Evolutionary conservation across 1,140 invertebrate genomes (phyloP).

Genomic region (Drosophila funebris): DNA sequence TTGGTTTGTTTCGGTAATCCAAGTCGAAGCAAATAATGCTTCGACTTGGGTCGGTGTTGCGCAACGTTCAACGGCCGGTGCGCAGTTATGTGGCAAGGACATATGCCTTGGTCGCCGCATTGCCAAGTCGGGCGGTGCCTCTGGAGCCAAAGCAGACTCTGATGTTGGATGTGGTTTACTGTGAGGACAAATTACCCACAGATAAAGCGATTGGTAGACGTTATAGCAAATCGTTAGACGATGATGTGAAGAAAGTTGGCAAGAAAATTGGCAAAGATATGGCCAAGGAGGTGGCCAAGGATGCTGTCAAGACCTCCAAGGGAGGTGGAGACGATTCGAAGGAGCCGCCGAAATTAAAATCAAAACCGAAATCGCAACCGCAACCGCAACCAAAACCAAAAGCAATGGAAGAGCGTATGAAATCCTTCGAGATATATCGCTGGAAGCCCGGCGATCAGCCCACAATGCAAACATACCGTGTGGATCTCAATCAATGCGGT

Average conservation of each 20-base stretch:
- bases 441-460: conserved; percentile 96
- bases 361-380: background rate
- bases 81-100: background rate
- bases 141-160: background rate
- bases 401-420: conserved; percentile 83
- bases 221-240: background rate
- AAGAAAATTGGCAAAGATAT: background rate
- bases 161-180: background rate
- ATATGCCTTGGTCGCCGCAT: background rate
- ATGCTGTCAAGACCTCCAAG: background rate
- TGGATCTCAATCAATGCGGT: conserved; percentile 96
- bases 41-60: background rate
- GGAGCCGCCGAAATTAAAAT: background rate
- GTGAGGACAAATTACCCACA: background rate
- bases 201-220: background rate
- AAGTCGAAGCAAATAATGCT: background rate
- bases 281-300: background rate
- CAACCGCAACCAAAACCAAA: background rate
- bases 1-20: background rate
- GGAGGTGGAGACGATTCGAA: background rate
- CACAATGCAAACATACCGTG: conserved; percentile 92
- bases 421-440: conserved; percentile 94
- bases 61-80: background rate
- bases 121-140: background rate
- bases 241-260: background rate